Base-by-base conservation (phyloP, 30 jellyfish, hydroid and myxozoan genomes). In the Mastigias papua region DNA sequence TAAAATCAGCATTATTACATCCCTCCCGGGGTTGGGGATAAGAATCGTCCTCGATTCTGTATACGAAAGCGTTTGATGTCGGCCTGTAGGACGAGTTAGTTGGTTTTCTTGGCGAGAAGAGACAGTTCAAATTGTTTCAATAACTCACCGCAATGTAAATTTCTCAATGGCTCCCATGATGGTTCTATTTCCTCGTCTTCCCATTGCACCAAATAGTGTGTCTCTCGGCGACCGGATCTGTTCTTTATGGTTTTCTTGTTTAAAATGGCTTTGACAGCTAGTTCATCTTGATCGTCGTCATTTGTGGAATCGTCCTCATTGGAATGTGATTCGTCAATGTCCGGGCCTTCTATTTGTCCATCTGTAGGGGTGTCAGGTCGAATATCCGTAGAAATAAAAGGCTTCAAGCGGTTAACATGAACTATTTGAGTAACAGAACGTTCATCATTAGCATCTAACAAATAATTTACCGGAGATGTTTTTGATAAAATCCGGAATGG, bases 401-500 rank as follows among this genome's bases (percentile, higher is more conserved):
- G 88, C 28, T 84, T 84, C 20, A 51, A 32, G 13, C 81, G 64
- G 26, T 71, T 70, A 27, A 84, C 93, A 28, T 84, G 95, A 33
- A 86, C 95, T 27, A 26, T 61, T 42, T 73, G 89, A 23, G 46
- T 51, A 15, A 33, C 21, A 19, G 60, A 48, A 1, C 89, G 65
- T 21, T 71, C 86, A 32, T 79, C 97, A 28, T 61, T 67, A 20
- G 79, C 62, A 25, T 81, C 86, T 22, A 89, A 48, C 35, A 21
- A 81, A 57, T 58, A 80, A 33, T 81, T 78, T 3, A 81, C 90
- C 5, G 90, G 86, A 0, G 97, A 89, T 71, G 15, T 34, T 19
- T 89, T 81, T 8, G 68, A 72, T 62, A 69, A 29, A n/a, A 89
- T 72, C 17, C 97, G 86, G 50, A 31, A 89, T 46, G 97, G 93